These are phyloP conservation scores for Lycocorax pyrrhopterus DNA, from an alignment of 2,113 vertebrate genomes.

Conservation along the genomic window DNA sequence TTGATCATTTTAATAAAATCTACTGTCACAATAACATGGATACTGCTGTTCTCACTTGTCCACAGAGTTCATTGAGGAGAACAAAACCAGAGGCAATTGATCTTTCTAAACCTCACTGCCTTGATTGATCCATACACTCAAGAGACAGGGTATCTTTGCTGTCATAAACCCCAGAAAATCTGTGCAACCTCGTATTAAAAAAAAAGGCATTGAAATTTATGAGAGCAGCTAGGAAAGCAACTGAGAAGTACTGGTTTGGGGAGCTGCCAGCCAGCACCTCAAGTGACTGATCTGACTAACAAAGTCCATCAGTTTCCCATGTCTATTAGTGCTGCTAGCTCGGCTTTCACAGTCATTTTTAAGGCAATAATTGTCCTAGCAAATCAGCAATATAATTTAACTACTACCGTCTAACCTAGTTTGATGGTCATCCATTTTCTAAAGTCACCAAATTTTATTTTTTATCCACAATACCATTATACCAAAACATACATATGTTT, in stretches of 20 bases:
- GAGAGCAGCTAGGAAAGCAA: background rate
- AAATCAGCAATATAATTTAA: constrained; percentile 25
- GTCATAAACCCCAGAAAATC: background rate
- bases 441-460: constrained; percentile 10
- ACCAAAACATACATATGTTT: background rate
- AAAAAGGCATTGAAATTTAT: background rate
- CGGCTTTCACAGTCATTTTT: background rate
- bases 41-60: background rate
- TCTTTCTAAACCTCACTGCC: background rate
- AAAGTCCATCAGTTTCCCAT: background rate
- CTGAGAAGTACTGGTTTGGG: background rate
- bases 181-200: background rate
- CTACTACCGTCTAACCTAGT: background rate
- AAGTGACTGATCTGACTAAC: background rate
- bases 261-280: background rate
- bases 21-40: background rate
- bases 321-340: background rate
- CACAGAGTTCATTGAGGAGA: background rate
- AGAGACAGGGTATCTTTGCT: background rate
- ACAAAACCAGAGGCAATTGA: background rate
- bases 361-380: constrained; percentile 44
- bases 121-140: background rate
- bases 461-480: background rate
- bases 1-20: background rate
- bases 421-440: background rate